Evolutionary conservation across 2,113 vertebrate species (phyloP).

Genomic region (Macrotis lagotis): DNA sequence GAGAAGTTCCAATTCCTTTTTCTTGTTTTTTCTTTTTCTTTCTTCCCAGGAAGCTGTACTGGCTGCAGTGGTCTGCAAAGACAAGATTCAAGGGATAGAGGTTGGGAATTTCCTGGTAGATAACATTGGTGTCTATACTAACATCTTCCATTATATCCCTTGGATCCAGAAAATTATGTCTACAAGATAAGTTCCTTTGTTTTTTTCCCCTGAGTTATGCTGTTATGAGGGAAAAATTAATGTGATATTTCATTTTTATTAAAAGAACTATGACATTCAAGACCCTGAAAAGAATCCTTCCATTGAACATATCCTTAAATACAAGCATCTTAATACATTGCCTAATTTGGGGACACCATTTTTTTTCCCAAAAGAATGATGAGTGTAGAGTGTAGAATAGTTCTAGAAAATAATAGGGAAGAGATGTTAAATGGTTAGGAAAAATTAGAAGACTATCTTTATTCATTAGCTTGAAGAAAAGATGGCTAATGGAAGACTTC

Average conservation of each 20-base stretch:
- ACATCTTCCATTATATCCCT: constrained; percentile 63
- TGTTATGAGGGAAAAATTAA: background rate
- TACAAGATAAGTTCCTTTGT: constrained; percentile 28
- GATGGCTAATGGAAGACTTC: background rate
- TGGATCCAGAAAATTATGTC: constrained; percentile 67
- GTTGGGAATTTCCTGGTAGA: constrained; percentile 76
- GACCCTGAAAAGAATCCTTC: background rate
- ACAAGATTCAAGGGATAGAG: constrained; percentile 75
- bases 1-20: background rate
- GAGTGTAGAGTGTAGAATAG: background rate
- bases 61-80: constrained; percentile 72
- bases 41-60: constrained; percentile 69
- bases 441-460: background rate
- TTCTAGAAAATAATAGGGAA: background rate
- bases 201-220: background rate
- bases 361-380: background rate
- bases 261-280: background rate
- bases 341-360: background rate
- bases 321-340: background rate
- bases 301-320: background rate
- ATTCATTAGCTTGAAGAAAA: too few species aligned
- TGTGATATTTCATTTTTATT: background rate
- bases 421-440: background rate
- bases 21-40: background rate
- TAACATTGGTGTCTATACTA: constrained; percentile 73